A percentile compares a stretch with the other conserved stretches of the same genome.
phyloP scores from a whole-genome alignment of 1,140 invertebrate species.

The Aricia agestis region DNA sequence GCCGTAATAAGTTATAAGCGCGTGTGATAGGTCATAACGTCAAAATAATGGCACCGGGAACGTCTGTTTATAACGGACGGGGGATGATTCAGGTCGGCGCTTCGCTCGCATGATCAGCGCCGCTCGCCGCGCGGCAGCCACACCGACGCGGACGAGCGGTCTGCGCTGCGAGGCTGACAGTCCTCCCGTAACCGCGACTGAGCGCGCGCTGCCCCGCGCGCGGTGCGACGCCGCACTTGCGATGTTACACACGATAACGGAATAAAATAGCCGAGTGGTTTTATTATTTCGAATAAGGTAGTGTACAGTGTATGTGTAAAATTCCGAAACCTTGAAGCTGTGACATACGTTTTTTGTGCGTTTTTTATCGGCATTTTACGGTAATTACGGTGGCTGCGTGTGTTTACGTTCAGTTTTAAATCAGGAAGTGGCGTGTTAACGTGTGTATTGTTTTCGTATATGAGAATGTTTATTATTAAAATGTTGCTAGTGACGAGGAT shows the following conservation, averaged over 20 bases:
- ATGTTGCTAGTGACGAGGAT: slow-evolving; percentile 1
- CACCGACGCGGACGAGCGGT: slow-evolving; percentile 23
- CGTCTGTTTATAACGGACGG: slow-evolving; percentile 35
- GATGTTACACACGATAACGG: slow-evolving; percentile 41
- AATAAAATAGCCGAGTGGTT: slow-evolving; percentile 22
- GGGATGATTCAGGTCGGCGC: slow-evolving; percentile 59
- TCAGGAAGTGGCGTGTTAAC: slow-evolving; percentile 42
- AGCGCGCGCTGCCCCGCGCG: slow-evolving; percentile 67
- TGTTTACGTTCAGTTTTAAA: slow-evolving; percentile 35
- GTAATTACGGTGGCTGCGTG: slow-evolving; percentile 43
- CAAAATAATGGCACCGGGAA: background rate
- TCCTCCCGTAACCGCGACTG: slow-evolving; percentile 65
- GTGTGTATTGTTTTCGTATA: slow-evolving; percentile 4
- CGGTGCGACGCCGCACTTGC: slow-evolving; percentile 54
- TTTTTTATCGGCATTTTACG: slow-evolving; percentile 39
- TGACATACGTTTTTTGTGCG: slow-evolving; percentile 44
- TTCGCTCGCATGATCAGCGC: slow-evolving; percentile 36
- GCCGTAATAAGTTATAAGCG: background rate
- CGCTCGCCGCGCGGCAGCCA: slow-evolving; percentile 27
- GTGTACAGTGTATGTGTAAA: slow-evolving; percentile 50
- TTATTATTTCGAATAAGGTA: slow-evolving; percentile 24
- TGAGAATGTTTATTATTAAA: background rate
- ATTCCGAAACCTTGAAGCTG: slow-evolving; percentile 50
- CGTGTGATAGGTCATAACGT: slow-evolving; percentile 25
- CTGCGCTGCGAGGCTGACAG: slow-evolving; percentile 46